phyloP scores from a whole-genome alignment of 2,113 vertebrate species.

The Mungos mungo region DNA sequence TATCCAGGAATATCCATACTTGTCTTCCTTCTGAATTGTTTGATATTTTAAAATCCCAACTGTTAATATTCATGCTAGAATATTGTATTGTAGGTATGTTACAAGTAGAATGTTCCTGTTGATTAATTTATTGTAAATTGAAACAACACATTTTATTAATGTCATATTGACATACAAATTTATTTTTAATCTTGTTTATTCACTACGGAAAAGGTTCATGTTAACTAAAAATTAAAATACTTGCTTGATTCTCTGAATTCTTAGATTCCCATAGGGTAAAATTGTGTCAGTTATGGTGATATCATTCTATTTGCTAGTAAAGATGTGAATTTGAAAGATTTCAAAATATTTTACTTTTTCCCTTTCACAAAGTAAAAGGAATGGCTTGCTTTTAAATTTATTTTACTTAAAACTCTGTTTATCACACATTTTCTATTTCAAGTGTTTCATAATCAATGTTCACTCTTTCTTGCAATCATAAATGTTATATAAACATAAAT shows the following conservation, averaged over 20 bases:
- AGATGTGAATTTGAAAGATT: background rate
- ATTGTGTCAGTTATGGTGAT: background rate
- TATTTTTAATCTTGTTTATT: background rate
- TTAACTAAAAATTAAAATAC: background rate
- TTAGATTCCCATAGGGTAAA: background rate
- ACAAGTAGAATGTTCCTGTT: background rate
- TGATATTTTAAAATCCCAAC: conserved; percentile 23
- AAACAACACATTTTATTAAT: background rate
- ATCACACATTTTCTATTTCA: background rate
- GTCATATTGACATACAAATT: background rate
- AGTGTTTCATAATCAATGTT: background rate
- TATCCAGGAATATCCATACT: background rate
- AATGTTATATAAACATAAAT: background rate
- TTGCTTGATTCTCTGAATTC: background rate
- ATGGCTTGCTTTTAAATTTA: background rate
- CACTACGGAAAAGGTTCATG: background rate
- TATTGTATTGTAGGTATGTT: conserved; percentile 7
- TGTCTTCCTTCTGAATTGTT: background rate
- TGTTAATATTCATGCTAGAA: conserved; percentile 45
- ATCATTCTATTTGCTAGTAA: background rate
- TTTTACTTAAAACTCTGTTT: background rate
- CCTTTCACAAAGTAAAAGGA: background rate
- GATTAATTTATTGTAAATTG: conserved; percentile 30
- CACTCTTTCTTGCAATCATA: background rate
- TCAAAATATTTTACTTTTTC: background rate